These are phyloP conservation scores for Ips typographus DNA, from an alignment of 1,140 invertebrate species.

Conservation along the genomic window DNA sequence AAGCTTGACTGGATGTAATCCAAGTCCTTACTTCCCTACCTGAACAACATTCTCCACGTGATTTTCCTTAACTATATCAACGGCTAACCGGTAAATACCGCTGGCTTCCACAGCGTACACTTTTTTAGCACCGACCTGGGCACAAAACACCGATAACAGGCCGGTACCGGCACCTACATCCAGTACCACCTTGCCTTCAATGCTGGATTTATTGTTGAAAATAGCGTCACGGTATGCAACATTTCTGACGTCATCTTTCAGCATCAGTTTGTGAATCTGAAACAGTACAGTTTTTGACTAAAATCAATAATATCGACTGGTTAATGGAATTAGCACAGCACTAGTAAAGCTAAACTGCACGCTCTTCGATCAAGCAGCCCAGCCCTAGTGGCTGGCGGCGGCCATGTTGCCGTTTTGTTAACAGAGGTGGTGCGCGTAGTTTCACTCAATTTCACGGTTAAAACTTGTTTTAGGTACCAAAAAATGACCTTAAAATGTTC, in stretches of 20 bases:
- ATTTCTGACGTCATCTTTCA: slow-evolving; percentile 78
- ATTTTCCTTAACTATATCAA: slow-evolving; percentile 80
- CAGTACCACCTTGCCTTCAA: slow-evolving; percentile 78
- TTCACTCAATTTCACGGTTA: no score
- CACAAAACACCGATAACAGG: slow-evolving; percentile 95
- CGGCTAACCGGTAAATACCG: slow-evolving; percentile 82
- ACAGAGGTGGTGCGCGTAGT: no score
- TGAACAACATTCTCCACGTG: slow-evolving; percentile 58
- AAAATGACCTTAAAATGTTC: no score
- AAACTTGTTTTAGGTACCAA: no score
- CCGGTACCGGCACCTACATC: slow-evolving; percentile 98
- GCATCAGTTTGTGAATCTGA: slow-evolving; percentile 77
- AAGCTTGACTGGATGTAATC: slow-evolving; percentile 3
- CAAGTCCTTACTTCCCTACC: slow-evolving; percentile 50
- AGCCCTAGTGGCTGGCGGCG: no score
- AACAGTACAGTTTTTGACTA: slow-evolving; percentile 2
- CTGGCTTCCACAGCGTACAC: slow-evolving; percentile 95
- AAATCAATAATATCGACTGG: neutral
- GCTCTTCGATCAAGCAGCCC: no score
- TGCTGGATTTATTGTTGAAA: slow-evolving; percentile 65
- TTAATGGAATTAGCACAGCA: no score
- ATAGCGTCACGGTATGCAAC: slow-evolving; percentile 82
- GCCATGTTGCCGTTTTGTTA: no score
- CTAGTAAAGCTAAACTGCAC: no score
- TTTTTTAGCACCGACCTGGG: slow-evolving; percentile 87